Base-by-base conservation (phyloP, 2,888 invertebrate species). In the Limnephilus auricula region DNA sequence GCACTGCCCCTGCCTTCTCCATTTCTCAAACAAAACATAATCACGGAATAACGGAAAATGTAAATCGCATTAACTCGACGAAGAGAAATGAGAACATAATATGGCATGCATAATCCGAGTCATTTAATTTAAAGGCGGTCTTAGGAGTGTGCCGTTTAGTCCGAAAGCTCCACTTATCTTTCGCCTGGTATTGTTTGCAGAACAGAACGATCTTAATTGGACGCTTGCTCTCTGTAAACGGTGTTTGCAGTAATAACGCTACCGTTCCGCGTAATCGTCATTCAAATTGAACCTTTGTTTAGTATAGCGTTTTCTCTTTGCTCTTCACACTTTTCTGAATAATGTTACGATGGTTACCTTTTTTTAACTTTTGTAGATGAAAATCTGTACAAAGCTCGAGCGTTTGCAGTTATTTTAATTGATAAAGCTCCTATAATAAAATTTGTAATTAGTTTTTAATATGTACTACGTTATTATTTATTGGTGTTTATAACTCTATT, bases 171-270 rank as follows among this genome's bases (percentile, higher is more conserved):
- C 80, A 32, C 32, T 80, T 32, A 80, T 32, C 80, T 80, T 6
- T 32, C 6, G 31, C 32, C 32, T 32, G 6, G 31, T 18, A 31
- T 80, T 80, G 32, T 84, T 84, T 37, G 84, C 37, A n/a, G 31
- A 84, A 84, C 37, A 37, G 84, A 32, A 80, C 40, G 84, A 84
- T 84, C 37, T 85, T 85, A 85, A 85, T 85, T 85, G 85, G 85
- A 37, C 85, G 85, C 85, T 85, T 40, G 32, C 80, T 85, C n/a
- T 30, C 80, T 80, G 40, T 37, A 12, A 84, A 31, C 25, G 84
- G 34, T 37, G 34, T 84, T 37, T 84, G 85, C 45, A 85, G 85
- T 40, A 85, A 65, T 65, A 65, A 65, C 65, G 25, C 65, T 65
- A n/a, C 65, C 65, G 65, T 65, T 65, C 65, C 65, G 65, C 25